Conservation (phyloP, 2,888 invertebrate genomes). For the Drosophila paracracens region DNA sequence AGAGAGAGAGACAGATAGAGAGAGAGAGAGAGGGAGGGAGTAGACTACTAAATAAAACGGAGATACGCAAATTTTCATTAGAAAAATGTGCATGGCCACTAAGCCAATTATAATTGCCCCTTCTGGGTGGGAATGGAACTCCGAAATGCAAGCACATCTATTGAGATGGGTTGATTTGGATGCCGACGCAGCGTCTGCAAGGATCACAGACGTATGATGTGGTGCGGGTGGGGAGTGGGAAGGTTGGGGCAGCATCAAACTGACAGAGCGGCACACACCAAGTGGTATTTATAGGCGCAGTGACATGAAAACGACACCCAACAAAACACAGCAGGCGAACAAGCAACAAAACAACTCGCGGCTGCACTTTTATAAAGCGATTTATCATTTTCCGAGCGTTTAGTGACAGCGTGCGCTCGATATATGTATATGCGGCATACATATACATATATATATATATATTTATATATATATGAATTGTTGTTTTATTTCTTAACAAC, state of each 20-base stretch:
- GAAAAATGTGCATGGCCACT: slow-evolving; percentile 57
- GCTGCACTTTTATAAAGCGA: slow-evolving; percentile 82
- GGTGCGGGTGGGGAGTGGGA: not conserved
- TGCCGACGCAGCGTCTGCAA: slow-evolving; percentile 69
- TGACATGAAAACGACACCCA: slow-evolving; percentile 68
- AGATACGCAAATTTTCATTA: slow-evolving; percentile 71
- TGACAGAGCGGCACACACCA: slow-evolving; percentile 16
- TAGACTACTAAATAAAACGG: slow-evolving; percentile 16
- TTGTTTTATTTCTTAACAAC: slow-evolving; percentile 31
- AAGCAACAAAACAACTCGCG: slow-evolving; percentile 62
- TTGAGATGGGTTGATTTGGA: slow-evolving; percentile 30
- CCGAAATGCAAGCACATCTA: slow-evolving; percentile 7
- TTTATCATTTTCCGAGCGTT: slow-evolving; percentile 79
- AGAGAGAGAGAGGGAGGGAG: not conserved
- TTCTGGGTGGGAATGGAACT: slow-evolving; percentile 70
- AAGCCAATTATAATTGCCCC: slow-evolving; percentile 73
- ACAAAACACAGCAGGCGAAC: slow-evolving; percentile 30
- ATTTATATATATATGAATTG: slow-evolving; percentile 9
- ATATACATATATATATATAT: slow-evolving; percentile 8
- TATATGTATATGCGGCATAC: slow-evolving; percentile 36
- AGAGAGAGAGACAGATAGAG: not conserved
- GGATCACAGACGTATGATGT: slow-evolving; percentile 46
- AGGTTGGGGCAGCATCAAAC: not conserved
- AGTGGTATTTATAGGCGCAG: slow-evolving; percentile 63
- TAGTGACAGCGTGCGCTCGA: slow-evolving; percentile 72